These are phyloP conservation scores for Drosophila bocki DNA, from an alignment of 1,140 invertebrate genomes.

Conservation along the genomic window DNA sequence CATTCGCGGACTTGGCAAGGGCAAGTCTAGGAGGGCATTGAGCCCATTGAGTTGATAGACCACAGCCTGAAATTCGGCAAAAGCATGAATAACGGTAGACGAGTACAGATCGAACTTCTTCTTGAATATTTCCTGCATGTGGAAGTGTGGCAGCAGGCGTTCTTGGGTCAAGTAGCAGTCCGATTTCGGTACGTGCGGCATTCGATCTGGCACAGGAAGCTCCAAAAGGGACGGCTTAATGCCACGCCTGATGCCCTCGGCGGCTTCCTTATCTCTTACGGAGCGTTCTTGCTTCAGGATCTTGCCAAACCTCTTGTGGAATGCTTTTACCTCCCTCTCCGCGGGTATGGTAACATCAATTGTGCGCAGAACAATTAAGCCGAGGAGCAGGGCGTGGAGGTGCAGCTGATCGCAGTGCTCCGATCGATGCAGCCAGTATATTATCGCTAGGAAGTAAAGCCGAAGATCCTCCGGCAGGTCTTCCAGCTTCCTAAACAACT, in stretches of 20 bases:
- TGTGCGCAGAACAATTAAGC: slow-evolving; percentile 87
- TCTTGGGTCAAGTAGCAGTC: slow-evolving; percentile 88
- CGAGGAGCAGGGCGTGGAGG: slow-evolving; percentile 88
- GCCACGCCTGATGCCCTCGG: slow-evolving; percentile 58
- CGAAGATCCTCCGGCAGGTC: slow-evolving; percentile 87
- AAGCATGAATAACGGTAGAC: slow-evolving; percentile 88
- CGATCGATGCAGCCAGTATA: slow-evolving; percentile 89
- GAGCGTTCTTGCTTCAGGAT: slow-evolving; percentile 66
- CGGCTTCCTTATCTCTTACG: slow-evolving; percentile 60
- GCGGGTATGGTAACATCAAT: slow-evolving; percentile 88
- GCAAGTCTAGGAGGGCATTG: slow-evolving; percentile 88
- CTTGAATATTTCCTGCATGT: slow-evolving; percentile 87
- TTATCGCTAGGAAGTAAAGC: slow-evolving; percentile 88
- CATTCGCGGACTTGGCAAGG: slow-evolving; percentile 86
- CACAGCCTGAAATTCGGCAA: slow-evolving; percentile 90
- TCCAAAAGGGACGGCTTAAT: slow-evolving; percentile 50
- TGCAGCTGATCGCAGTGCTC: slow-evolving; percentile 86
- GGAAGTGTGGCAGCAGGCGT: slow-evolving; percentile 88
- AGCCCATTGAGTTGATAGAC: slow-evolving; percentile 88
- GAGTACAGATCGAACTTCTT: slow-evolving; percentile 88
- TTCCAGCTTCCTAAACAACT: slow-evolving; percentile 81
- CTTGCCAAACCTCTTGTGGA: slow-evolving; percentile 82
- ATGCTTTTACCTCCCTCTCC: slow-evolving; percentile 85
- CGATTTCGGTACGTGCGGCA: slow-evolving; percentile 85
- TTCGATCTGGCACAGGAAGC: slow-evolving; percentile 84